phyloP scores from a whole-genome alignment of 2,888 invertebrate species.

The Agrilus cyanescens region DNA sequence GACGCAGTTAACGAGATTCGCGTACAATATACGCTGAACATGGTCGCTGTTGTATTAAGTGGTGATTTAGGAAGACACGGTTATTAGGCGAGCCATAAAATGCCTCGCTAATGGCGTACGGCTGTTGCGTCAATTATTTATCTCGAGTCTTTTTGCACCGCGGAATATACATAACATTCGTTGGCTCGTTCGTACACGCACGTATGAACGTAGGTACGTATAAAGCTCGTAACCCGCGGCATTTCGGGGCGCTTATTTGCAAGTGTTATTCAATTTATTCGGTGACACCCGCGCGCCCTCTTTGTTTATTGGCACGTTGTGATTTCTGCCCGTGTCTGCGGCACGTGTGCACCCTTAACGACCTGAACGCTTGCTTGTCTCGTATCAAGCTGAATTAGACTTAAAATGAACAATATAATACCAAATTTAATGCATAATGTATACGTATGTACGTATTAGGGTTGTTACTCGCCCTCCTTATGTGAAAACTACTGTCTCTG shows the following conservation, averaged over 20 bases:
- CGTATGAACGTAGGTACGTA: no score
- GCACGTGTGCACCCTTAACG: conserved; percentile 25
- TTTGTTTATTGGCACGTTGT: conserved; percentile 35
- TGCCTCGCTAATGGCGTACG: conserved; percentile 29
- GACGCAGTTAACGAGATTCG: no score
- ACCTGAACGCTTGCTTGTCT: no score
- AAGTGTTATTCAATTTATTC: conserved; percentile 41
- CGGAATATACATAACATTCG: conserved; percentile 16
- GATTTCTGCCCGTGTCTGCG: conserved; percentile 34
- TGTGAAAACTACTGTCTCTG: no score
- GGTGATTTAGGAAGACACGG: conserved; percentile 31
- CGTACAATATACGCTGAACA: no score
- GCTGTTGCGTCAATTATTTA: conserved; percentile 33
- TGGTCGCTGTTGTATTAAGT: no score
- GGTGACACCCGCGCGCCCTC: conserved; percentile 31
- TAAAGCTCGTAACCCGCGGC: no score
- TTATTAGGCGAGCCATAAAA: conserved; percentile 30
- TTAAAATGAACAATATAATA: no score
- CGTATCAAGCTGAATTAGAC: no score
- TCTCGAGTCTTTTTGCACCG: conserved; percentile 29
- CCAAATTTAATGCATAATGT: no score
- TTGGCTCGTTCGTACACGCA: background rate
- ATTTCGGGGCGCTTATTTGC: conserved; percentile 35
- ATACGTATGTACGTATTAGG: no score
- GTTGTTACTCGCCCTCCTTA: no score